A percentile compares a stretch with the other conserved stretches of the same genome.
Conservation (phyloP, 2,888 invertebrate genomes). For the Ochropleura plecta region DNA sequence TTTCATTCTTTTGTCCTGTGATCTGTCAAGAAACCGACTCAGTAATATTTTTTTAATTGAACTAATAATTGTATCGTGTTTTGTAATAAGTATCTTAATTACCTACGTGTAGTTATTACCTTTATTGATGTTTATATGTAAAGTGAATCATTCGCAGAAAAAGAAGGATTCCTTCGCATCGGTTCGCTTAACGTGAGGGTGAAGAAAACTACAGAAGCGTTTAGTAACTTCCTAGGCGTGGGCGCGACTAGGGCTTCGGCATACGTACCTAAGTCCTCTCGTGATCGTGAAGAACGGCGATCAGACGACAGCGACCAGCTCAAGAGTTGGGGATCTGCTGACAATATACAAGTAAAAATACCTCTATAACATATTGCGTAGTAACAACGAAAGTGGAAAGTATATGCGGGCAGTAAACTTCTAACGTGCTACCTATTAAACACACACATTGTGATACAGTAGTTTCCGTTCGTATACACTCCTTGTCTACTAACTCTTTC, state of each 20-base stretch:
- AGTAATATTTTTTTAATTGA: not conserved
- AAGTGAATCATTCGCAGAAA: slow-evolving; percentile 91
- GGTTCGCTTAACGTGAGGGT: slow-evolving; percentile 97
- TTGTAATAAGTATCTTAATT: not conserved
- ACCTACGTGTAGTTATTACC: not conserved
- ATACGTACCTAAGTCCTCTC: slow-evolving; percentile 83
- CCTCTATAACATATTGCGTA: not conserved
- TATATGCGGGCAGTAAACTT: not conserved
- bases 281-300: slow-evolving; percentile 80
- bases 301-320: slow-evolving; percentile 91
- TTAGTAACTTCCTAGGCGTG: slow-evolving; percentile 97
- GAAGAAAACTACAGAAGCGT: slow-evolving; percentile 97
- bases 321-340: slow-evolving; percentile 97
- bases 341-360: slow-evolving; percentile 93
- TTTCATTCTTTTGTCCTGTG: slow-evolving; percentile 11
- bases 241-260: slow-evolving; percentile 90
- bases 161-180: slow-evolving; percentile 97
- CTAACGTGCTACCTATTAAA: not conserved
- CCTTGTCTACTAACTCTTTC: too few relatives aligned
- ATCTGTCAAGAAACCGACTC: not conserved
- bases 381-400: not conserved
- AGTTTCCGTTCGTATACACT: too few relatives aligned
- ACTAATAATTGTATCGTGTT: slow-evolving; percentile 7
- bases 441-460: too few relatives aligned
- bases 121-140: slow-evolving; percentile 16